Base-by-base conservation (phyloP, 2,113 vertebrate genomes). In the Loxodonta africana region DNA sequence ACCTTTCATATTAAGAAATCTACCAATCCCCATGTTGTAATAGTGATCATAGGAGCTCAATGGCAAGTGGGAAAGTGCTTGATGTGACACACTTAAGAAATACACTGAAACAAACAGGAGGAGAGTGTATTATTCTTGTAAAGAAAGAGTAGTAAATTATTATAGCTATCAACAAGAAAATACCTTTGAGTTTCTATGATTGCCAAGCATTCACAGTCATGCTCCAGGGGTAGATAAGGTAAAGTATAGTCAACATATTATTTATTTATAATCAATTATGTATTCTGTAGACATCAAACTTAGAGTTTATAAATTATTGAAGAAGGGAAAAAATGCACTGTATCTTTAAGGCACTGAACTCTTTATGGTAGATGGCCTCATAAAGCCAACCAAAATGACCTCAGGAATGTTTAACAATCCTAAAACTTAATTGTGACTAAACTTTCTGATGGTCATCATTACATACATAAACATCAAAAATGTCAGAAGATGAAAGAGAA, bases 191-290 rank as follows among this genome's bases (percentile, higher is more conserved):
- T 44, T 71, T 53, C 77, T 44, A 86, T 51, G 53, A 78, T 17
- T 63, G 21, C 21, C 41, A 65, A 15, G 73, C 37, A 82, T 92
- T 91, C 78, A 83, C 2, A 82, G 77, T n/a, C 33, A 78, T 41
- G 12, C 41, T 95, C 25, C 7, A 46, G 37, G 41, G 41, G 73
- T 6, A 82, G 53, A 85, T 63, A 87, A 92, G 30, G 33, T 60
- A 83, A 95, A 93, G 41, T 62, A 57, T 48, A 69, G 69, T 69
- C 60, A 11, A 63, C 41, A 87, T 28, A 82, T 87, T 76, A 94
- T 48, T 96, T 67, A 84, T 87, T 86, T 94, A 90, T 48, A 95
- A 90, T 95, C 62, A 88, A 76, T 71, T 90, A 88, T 77, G 26
- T 87, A 88, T 71, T 77, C 41, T 95, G 18, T 33, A 78, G 81